Percentiles rank a stretch among this genome's conserved stretches.
These are phyloP conservation scores for Tetranychus piercei DNA, from an alignment of 2,888 invertebrate species.

Conservation along the genomic window DNA sequence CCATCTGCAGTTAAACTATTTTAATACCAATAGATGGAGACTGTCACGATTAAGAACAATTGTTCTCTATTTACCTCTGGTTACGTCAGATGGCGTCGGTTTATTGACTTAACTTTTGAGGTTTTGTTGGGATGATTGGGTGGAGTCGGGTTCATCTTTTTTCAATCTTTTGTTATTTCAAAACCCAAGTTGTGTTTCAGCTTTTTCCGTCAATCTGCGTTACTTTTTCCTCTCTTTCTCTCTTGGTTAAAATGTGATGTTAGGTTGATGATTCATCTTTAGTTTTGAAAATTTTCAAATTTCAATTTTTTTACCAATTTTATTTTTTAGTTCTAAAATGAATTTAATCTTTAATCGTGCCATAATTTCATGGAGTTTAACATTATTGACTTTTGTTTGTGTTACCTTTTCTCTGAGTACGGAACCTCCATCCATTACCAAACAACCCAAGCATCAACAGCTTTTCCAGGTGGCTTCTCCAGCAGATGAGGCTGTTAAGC, in stretches of 20 bases:
- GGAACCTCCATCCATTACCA: slow-evolving; percentile 63
- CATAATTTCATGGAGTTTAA: background rate
- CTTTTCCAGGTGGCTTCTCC: slow-evolving; percentile 70
- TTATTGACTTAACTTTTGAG: background rate
- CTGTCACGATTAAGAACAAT: background rate
- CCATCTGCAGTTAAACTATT: too few species aligned
- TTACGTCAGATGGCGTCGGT: background rate
- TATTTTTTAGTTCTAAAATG: background rate
- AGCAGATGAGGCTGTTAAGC: slow-evolving; percentile 65
- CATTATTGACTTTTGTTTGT: background rate
- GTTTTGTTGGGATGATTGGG: background rate
- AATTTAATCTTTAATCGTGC: background rate
- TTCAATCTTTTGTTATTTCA: too few species aligned
- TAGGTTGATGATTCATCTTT: background rate
- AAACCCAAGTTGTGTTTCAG: background rate
- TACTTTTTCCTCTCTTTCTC: background rate
- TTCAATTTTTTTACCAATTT: background rate
- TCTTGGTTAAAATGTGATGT: background rate
- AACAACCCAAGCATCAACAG: slow-evolving; percentile 75
- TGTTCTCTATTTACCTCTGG: background rate
- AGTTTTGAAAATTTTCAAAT: background rate
- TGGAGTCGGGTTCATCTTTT: background rate
- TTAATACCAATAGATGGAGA: background rate
- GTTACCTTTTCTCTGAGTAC: background rate
- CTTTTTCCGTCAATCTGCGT: background rate